phyloP scores from a whole-genome alignment of 2,113 vertebrate species.

The Anarhynchus alexandrinus region DNA sequence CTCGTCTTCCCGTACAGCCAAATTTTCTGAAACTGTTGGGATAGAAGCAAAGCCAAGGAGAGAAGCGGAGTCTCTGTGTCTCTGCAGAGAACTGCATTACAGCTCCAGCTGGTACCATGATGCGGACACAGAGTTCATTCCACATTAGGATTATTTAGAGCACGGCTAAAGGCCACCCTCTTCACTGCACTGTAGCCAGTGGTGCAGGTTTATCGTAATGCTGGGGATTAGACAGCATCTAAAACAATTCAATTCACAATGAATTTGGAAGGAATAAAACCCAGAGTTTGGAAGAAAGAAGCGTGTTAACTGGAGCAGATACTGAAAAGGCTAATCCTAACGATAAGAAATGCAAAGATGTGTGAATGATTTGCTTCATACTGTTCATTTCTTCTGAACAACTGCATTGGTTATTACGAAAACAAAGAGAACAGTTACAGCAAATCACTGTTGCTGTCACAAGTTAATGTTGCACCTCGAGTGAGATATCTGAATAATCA shows the following conservation, averaged over 20 bases:
- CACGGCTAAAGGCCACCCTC: not conserved
- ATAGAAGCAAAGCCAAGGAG: not conserved
- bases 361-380: constrained; percentile 43
- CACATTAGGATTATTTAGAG: not conserved
- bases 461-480: constrained; percentile 29
- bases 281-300: constrained; percentile 9
- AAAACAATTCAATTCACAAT: constrained; percentile 9
- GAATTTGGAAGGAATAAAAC: constrained; percentile 24
- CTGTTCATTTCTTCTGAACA: constrained; percentile 24
- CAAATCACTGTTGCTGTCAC: constrained; percentile 48
- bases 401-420: not conserved
- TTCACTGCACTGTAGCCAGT: not conserved
- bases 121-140: not conserved
- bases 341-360: constrained; percentile 47
- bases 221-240: constrained; percentile 8
- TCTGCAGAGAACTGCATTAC: not conserved
- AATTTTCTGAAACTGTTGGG: not conserved
- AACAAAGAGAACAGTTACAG: constrained; percentile 24
- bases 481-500: constrained; percentile 52
- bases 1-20: not conserved
- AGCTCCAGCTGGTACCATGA: not conserved
- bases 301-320: constrained; percentile 57
- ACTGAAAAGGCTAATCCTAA: constrained; percentile 52
- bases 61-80: not conserved
- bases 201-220: not conserved